Percentiles rank a stretch among this genome's conserved stretches.
These are phyloP conservation scores for Synaphobranchus kaupii DNA, from an alignment of 2,797 vertebrate genomes.

Conservation along the genomic window DNA sequence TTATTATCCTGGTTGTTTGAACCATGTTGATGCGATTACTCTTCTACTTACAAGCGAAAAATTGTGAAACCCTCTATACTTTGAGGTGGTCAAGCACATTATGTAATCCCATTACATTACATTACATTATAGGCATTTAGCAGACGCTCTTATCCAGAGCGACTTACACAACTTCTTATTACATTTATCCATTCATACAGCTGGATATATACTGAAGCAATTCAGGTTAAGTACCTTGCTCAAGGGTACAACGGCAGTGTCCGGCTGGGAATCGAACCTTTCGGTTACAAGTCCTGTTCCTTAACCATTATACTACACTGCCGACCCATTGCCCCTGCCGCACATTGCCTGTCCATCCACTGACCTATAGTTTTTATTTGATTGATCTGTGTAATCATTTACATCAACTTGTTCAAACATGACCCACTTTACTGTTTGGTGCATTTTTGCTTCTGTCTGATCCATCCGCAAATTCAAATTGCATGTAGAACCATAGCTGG, in stretches of 20 bases:
- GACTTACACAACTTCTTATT: no score
- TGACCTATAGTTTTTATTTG: neutral
- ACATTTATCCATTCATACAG: no score
- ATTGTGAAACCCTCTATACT: neutral
- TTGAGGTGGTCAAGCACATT: neutral
- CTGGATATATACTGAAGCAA: no score
- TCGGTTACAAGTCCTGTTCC: no score
- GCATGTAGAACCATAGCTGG: neutral
- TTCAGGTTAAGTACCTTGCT: no score
- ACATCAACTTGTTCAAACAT: conserved; percentile 9
- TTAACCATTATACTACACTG: no score
- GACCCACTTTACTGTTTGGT: neutral
- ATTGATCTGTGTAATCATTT: neutral
- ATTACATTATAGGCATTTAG: no score
- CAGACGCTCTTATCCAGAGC: no score
- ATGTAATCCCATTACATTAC: no score
- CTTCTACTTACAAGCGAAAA: neutral
- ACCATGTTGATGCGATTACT: neutral
- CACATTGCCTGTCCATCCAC: neutral
- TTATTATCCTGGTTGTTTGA: neutral
- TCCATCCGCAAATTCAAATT: neutral
- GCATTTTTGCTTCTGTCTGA: conserved; percentile 17
- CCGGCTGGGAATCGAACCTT: no score
- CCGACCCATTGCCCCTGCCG: no score
- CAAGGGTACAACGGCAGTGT: no score